These are phyloP conservation scores for Trissoscelio sp. DNA, from an alignment of 2,888 invertebrate species.

Conservation along the genomic window DNA sequence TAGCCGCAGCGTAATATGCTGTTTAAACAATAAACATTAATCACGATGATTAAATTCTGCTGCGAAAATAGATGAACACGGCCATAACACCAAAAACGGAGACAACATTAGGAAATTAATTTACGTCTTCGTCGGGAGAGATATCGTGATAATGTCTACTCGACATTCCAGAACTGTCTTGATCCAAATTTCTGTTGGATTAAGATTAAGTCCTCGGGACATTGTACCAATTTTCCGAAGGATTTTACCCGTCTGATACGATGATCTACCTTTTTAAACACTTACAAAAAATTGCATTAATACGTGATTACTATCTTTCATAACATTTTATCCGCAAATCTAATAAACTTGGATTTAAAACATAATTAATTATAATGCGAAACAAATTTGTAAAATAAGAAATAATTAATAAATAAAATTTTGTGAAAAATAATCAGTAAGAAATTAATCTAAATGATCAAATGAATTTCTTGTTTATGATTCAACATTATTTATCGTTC, in stretches of 20 bases:
- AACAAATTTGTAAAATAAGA: no score
- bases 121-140: slow-evolving; percentile 3
- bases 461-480: no score
- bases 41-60: neutral
- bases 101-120: slow-evolving; percentile 21
- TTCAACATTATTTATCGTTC: no score
- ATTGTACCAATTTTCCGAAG: slow-evolving; percentile 18
- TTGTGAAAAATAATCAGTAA: no score
- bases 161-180: slow-evolving; percentile 18
- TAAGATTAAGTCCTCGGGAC: slow-evolving; percentile 22
- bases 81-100: neutral
- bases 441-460: no score
- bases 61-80: neutral
- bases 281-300: slow-evolving; percentile 14
- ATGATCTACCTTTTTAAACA: slow-evolving; percentile 4
- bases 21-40: neutral
- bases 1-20: neutral
- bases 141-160: slow-evolving; percentile 22
- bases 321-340: neutral
- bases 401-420: no score
- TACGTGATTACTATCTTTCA: neutral
- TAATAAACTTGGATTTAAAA: neutral
- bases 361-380: no score
- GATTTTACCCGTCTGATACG: slow-evolving; percentile 19
- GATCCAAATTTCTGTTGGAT: slow-evolving; percentile 23